phyloP scores from a whole-genome alignment of 2,113 vertebrate species.

The Arvicanthis niloticus region DNA sequence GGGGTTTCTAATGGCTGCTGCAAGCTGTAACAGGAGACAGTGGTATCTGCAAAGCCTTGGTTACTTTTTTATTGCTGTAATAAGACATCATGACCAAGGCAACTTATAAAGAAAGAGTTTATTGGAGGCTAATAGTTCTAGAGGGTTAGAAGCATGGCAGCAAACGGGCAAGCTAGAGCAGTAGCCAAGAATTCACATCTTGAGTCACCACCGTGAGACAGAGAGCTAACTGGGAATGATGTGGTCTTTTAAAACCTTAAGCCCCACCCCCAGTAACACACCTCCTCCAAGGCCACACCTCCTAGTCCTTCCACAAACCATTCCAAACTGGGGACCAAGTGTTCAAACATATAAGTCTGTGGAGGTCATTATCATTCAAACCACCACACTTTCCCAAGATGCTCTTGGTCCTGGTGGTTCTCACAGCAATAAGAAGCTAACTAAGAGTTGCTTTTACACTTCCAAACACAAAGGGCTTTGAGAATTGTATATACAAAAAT shows the following conservation, averaged over 20 bases:
- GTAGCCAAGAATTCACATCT: neutral
- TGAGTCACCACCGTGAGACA: neutral
- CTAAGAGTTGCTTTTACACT: neutral
- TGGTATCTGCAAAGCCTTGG: neutral
- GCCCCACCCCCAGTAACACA: neutral
- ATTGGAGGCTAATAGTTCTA: neutral
- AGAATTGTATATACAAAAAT: neutral
- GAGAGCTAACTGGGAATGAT: neutral
- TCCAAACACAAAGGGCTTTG: neutral
- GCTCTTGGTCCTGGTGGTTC: neutral
- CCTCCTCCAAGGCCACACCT: neutral
- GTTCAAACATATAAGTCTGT: neutral
- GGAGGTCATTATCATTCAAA: neutral
- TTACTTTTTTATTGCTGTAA: neutral
- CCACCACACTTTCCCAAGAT: neutral
- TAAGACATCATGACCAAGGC: neutral
- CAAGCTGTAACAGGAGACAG: too few species aligned
- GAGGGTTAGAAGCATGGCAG: neutral
- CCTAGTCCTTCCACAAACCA: neutral
- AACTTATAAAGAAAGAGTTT: neutral
- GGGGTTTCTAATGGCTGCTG: too few species aligned
- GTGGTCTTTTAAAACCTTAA: neutral
- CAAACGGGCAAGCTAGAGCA: neutral
- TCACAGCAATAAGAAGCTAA: neutral
- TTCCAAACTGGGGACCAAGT: neutral